A percentile compares a stretch with the other conserved stretches of the same genome.
Evolutionary conservation across 1,140 invertebrate genomes (phyloP).

Genomic region (Tetramorium simillimum): DNA sequence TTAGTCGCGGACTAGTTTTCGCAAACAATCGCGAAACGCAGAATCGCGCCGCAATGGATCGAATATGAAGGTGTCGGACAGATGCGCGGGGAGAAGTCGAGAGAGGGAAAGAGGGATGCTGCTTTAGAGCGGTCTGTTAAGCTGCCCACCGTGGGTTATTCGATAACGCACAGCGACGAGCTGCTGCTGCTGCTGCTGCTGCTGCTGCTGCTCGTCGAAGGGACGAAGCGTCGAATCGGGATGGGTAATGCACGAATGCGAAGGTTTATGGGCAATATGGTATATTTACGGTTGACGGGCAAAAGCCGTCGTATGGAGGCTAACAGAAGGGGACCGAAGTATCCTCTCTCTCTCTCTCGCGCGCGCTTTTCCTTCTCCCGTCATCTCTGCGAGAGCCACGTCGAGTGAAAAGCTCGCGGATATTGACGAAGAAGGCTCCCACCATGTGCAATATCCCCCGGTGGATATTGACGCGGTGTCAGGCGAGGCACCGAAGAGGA

Average conservation of each 20-base stretch:
- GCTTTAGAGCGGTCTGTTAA: constrained; percentile 73
- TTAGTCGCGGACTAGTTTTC: constrained; percentile 8
- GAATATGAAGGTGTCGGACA: constrained; percentile 6
- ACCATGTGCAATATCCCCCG: constrained; percentile 21
- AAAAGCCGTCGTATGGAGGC: constrained; percentile 72
- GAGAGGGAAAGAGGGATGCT: not conserved
- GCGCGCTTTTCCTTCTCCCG: constrained; percentile 30
- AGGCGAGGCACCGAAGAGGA: not conserved
- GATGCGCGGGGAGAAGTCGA: not conserved
- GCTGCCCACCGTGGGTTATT: constrained; percentile 76
- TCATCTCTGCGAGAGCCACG: constrained; percentile 46
- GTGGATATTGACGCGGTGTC: constrained; percentile 30
- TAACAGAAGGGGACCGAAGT: constrained; percentile 57
- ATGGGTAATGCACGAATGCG: constrained; percentile 83
- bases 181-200: constrained; percentile 60
- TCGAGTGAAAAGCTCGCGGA: constrained; percentile 65
- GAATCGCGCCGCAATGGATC: not conserved
- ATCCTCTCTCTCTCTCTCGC: constrained; percentile 59
- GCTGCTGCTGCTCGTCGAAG: constrained; percentile 47
- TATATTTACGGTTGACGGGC: constrained; percentile 81
- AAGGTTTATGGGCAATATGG: constrained; percentile 84
- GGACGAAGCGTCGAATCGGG: constrained; percentile 68
- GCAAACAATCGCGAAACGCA: constrained; percentile 7
- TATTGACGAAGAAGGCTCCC: constrained; percentile 75
- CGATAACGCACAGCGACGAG: constrained; percentile 76